Conservation (phyloP, 1,140 invertebrate genomes). For the Dendrolimus kikuchii region DNA sequence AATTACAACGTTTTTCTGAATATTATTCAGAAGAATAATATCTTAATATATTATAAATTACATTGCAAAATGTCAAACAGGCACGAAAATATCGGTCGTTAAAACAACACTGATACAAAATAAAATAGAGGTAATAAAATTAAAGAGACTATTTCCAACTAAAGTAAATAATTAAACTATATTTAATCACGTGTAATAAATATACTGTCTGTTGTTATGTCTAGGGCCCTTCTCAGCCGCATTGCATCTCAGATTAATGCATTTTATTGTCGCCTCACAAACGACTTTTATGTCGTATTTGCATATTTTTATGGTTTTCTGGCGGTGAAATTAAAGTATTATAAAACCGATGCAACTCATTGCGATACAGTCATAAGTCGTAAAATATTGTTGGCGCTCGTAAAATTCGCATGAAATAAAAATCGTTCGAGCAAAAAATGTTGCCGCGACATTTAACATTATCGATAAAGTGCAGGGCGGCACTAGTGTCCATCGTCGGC, state of each 20-base stretch:
- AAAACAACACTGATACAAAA: too few relatives aligned
- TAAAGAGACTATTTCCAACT: too few relatives aligned
- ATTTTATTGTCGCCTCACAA: constrained; percentile 32
- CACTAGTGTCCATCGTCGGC: constrained; percentile 5
- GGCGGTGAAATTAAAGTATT: constrained; percentile 67
- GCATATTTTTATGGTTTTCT: constrained; percentile 66
- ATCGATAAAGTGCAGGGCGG: constrained; percentile 23
- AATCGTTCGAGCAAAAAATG: constrained; percentile 47
- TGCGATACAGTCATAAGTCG: constrained; percentile 49
- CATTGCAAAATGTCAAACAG: too few relatives aligned
- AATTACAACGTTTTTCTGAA: too few relatives aligned
- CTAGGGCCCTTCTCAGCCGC: background rate
- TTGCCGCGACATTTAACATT: constrained; percentile 37
- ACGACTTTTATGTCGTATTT: constrained; percentile 57
- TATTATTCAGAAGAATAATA: too few relatives aligned
- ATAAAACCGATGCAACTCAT: constrained; percentile 54
- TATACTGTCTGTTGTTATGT: too few relatives aligned
- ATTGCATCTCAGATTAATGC: constrained; percentile 23
- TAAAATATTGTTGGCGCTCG: constrained; percentile 61
- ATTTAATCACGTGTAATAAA: too few relatives aligned
- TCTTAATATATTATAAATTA: too few relatives aligned
- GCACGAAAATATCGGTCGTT: too few relatives aligned
- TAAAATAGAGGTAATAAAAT: too few relatives aligned
- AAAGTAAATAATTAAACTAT: too few relatives aligned
- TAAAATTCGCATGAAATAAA: constrained; percentile 54